These are phyloP conservation scores for Drosophila tani DNA, from an alignment of 1,140 invertebrate genomes.

Conservation along the genomic window DNA sequence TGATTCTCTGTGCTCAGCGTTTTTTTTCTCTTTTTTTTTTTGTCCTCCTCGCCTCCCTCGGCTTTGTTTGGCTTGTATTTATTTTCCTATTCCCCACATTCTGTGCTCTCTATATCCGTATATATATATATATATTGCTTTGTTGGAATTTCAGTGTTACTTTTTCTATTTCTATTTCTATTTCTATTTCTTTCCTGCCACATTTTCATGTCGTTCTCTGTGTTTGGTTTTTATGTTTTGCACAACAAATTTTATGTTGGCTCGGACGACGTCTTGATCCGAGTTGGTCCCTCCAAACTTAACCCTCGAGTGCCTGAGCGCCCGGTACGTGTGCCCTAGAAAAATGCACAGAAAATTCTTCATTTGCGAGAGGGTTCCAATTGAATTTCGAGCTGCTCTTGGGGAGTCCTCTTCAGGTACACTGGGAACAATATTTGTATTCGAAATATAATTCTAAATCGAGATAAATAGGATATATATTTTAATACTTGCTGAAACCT, in stretches of 20 bases:
- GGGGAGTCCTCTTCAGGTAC: slow-evolving; percentile 17
- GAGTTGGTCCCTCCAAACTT: neutral
- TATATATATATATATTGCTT: slow-evolving; percentile 14
- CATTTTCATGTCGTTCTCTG: slow-evolving; percentile 74
- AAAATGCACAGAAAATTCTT: slow-evolving; percentile 79
- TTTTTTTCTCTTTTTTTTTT: slow-evolving; percentile 19
- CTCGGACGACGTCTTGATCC: slow-evolving; percentile 56
- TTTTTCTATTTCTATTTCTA: slow-evolving; percentile 28
- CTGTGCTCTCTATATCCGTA: neutral
- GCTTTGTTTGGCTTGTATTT: slow-evolving; percentile 17
- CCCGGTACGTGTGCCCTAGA: slow-evolving; percentile 69
- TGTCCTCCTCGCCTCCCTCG: slow-evolving; percentile 5
- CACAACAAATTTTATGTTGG: slow-evolving; percentile 80
- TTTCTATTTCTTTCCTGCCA: slow-evolving; percentile 44
- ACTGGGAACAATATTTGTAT: neutral
- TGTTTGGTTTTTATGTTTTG: slow-evolving; percentile 78
- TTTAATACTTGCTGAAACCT: too few relatives aligned
- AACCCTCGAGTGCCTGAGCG: slow-evolving; percentile 23
- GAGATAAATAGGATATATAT: too few relatives aligned
- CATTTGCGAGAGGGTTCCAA: slow-evolving; percentile 75
- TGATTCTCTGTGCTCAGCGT: slow-evolving; percentile 43
- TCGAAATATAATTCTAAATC: too few relatives aligned
- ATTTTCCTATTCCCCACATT: slow-evolving; percentile 15
- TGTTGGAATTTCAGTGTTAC: slow-evolving; percentile 34
- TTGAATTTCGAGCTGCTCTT: slow-evolving; percentile 72